Conservation (phyloP, 1,140 invertebrate genomes). For the Trypoxylus dichotomus region DNA sequence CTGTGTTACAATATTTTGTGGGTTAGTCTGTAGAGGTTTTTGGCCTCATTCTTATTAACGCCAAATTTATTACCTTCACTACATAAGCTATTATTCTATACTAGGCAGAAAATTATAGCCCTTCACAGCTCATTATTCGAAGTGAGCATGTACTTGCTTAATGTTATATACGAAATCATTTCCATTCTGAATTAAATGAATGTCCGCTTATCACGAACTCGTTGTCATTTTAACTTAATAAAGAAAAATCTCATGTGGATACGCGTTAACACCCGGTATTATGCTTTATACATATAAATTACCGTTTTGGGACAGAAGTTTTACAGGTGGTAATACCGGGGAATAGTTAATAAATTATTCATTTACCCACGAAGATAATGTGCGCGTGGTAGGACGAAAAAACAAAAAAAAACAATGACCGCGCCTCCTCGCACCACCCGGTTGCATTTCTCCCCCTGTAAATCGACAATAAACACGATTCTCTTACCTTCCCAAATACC, state of each 20-base stretch:
- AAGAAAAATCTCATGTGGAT: conserved; percentile 18
- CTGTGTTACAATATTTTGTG: no score
- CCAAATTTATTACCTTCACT: background rate
- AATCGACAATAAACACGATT: conserved; percentile 14
- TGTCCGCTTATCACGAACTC: background rate
- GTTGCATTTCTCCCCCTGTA: background rate
- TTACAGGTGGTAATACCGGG: conserved; percentile 19
- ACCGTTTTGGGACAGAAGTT: conserved; percentile 9
- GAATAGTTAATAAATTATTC: conserved; percentile 25
- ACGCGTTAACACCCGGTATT: background rate
- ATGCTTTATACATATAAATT: conserved; percentile 23
- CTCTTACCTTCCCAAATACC: background rate
- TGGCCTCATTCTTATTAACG: no score
- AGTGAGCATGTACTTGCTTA: background rate
- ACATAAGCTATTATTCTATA: background rate
- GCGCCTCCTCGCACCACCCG: background rate
- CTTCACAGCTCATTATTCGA: background rate
- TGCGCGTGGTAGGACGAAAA: background rate
- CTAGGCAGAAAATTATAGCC: background rate
- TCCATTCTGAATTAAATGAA: conserved; percentile 3
- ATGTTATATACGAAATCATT: conserved; percentile 23
- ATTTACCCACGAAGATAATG: background rate
- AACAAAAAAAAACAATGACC: background rate
- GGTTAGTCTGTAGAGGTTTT: no score
- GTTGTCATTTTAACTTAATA: conserved; percentile 12